Evolutionary conservation across 2,797 vertebrate genomes (phyloP), one percentile per base, ranked within the genome.

Genomic region (Myotis myotis): DNA sequence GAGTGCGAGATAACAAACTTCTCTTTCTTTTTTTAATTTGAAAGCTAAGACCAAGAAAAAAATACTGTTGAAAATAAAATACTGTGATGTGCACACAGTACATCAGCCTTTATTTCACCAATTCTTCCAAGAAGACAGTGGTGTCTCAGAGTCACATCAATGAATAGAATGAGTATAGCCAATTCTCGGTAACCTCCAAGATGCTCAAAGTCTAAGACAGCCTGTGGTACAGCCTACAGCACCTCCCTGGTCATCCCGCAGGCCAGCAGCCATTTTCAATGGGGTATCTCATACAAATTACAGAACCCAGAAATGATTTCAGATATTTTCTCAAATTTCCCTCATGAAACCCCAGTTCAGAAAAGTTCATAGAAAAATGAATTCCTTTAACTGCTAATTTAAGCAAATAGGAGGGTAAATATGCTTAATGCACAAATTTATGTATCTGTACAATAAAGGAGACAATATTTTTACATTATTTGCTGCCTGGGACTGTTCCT

Each of bases 161-260:
- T 0, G 36, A n/a, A 25, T 1, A 41, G 66, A 55, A 16, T 5
- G 25, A 38, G 36, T 0, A 51, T 0, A 17, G 47, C 25, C 23
- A 33, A 3, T 12, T 55, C 25, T 23, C 23, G 28, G 28, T 11
- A 38, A 47, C 19, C 25, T 12, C 6, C 41, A 28, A 66, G 22
- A 1, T 47, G 28, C 15, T 62, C 20, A 5, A 55, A 89, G 44
- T 30, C 62, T 5, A n/a, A 47, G 28, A 7, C 6, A 4, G 41
- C n/a, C 51, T 22, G 75, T 10, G 15, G 23, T 3, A 4, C 6
- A 6, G 11, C 15, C 17, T 0, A 0, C 1, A 16, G 13, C 38
- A 36, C 57, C 33, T 33, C 8, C 33, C 60, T 17, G 66, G 22
- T 25, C 47, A 68, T 2, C 49, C 19, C 53, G 5, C 1, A 6